Evolutionary conservation across 2,888 invertebrate genomes (phyloP).

Genomic region (Abrostola triplasia): DNA sequence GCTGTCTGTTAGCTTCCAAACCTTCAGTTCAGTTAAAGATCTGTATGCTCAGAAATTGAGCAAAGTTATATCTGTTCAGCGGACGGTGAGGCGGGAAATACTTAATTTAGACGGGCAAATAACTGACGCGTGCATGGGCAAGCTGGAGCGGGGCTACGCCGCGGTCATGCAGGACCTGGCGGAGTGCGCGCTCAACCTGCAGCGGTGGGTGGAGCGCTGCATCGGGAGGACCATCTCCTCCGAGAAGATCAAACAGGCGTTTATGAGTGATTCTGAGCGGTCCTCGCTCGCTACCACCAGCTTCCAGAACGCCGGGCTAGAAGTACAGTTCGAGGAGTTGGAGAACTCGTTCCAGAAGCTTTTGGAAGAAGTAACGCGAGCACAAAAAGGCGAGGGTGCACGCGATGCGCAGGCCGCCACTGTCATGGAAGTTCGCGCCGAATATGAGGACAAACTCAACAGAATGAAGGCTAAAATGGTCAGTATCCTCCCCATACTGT

Average conservation of each 20-base stretch:
- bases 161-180: slow-evolving; percentile 80
- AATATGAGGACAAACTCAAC: slow-evolving; percentile 92
- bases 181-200: slow-evolving; percentile 77
- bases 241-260: slow-evolving; percentile 81
- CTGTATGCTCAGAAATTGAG: slow-evolving; percentile 78
- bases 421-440: slow-evolving; percentile 88
- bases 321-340: slow-evolving; percentile 79
- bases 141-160: slow-evolving; percentile 77
- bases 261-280: slow-evolving; percentile 71
- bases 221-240: slow-evolving; percentile 72
- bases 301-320: slow-evolving; percentile 77
- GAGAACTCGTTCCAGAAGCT: slow-evolving; percentile 81
- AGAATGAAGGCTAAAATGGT: slow-evolving; percentile 95
- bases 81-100: slow-evolving; percentile 80
- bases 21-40: slow-evolving; percentile 78
- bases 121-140: slow-evolving; percentile 70
- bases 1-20: slow-evolving; percentile 77
- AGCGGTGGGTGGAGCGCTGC: slow-evolving; percentile 80
- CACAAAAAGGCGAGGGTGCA: slow-evolving; percentile 69
- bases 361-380: slow-evolving; percentile 73
- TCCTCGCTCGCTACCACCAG: slow-evolving; percentile 65
- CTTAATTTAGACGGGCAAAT: slow-evolving; percentile 72
- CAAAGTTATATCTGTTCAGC: slow-evolving; percentile 75
- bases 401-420: slow-evolving; percentile 71
- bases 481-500: slow-evolving; percentile 86